A percentile compares a stretch with the other conserved stretches of the same genome.
phyloP scores from a whole-genome alignment of 2,113 vertebrate species.

The Oxyruncus cristatus region DNA sequence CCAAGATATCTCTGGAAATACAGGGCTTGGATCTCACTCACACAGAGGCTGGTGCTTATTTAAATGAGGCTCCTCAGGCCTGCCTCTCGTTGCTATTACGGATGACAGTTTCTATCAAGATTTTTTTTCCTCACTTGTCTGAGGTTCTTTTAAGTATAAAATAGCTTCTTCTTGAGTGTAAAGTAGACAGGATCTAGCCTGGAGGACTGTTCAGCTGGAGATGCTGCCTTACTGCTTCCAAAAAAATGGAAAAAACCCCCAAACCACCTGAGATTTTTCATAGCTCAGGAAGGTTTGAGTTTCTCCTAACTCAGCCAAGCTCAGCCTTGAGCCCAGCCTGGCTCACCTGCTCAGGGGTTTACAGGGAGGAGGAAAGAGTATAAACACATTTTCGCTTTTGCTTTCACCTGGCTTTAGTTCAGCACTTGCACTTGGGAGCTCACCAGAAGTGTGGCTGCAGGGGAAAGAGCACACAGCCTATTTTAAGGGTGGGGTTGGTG shows the following conservation, averaged over 20 bases:
- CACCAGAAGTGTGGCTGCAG: not conserved
- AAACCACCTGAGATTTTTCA: not conserved
- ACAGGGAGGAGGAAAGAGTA: not conserved
- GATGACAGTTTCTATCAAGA: constrained; percentile 40
- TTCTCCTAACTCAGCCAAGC: not conserved
- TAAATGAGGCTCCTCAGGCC: constrained; percentile 45
- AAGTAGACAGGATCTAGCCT: not conserved
- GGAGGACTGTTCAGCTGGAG: constrained; percentile 8
- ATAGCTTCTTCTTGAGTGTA: not conserved
- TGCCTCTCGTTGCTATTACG: constrained; percentile 35
- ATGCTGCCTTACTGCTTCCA: not conserved
- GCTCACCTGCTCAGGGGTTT: not conserved
- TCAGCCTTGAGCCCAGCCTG: rapidly evolving
- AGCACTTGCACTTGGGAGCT: not conserved
- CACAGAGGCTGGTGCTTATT: constrained; percentile 40
- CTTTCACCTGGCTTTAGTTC: not conserved
- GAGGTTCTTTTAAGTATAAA: constrained; percentile 15
- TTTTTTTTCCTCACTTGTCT: constrained; percentile 38
- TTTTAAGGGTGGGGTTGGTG: not conserved
- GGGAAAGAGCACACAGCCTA: not conserved
- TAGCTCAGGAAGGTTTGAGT: not conserved
- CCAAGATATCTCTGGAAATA: constrained; percentile 52
- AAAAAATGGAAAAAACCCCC: not conserved
- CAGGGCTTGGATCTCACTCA: not conserved
- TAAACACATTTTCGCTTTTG: not conserved